phyloP scores from a whole-genome alignment of 2,888 invertebrate genomes.

The Philonicus albiceps region DNA sequence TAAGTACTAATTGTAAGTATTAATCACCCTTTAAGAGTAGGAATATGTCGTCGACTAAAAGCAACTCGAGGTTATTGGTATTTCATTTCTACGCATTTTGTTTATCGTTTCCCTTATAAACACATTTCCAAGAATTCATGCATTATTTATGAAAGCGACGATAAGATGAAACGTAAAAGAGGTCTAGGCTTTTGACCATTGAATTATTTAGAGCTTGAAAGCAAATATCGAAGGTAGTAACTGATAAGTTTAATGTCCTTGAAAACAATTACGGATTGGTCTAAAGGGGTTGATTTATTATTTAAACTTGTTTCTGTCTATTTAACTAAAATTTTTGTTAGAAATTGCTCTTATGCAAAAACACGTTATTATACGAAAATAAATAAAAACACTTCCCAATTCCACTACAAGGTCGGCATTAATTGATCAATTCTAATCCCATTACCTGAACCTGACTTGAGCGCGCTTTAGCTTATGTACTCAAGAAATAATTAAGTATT shows the following conservation, averaged over 20 bases:
- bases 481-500: background rate
- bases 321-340: no score
- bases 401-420: background rate
- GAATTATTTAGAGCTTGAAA: background rate
- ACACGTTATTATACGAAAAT: no score
- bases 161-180: background rate
- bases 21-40: background rate
- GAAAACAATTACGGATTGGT: no score
- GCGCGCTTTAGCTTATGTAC: background rate
- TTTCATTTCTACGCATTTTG: background rate
- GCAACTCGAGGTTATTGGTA: background rate
- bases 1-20: conserved; percentile 27
- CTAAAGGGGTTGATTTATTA: no score
- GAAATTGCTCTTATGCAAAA: no score
- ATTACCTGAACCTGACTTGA: background rate
- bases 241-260: background rate
- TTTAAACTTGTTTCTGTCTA: no score
- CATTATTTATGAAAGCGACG: background rate
- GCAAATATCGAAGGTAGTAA: background rate
- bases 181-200: background rate
- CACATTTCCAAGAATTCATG: background rate
- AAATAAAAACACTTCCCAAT: background rate
- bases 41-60: background rate
- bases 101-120: background rate
- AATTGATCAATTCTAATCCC: background rate